phyloP scores from a whole-genome alignment of 2,797 vertebrate species.

The Siniperca scherzeri region DNA sequence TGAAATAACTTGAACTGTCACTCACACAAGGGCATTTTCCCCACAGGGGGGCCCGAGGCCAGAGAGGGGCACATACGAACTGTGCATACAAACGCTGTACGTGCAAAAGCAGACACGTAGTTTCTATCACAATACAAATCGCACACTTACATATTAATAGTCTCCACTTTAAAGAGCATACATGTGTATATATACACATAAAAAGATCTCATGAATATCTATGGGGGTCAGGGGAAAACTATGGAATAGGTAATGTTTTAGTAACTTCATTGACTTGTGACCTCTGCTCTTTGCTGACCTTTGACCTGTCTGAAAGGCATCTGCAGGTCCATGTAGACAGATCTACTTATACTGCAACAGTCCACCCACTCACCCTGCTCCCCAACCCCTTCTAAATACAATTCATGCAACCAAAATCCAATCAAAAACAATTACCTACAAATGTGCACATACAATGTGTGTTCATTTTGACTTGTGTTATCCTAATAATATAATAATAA shows the following conservation, averaged over 20 bases:
- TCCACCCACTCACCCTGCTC: conserved; percentile 29
- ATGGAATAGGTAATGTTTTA: conserved; percentile 3
- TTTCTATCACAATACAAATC: conserved; percentile 24
- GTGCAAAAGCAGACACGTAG: conserved; percentile 13
- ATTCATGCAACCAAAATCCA: not conserved
- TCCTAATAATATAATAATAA: too few species aligned
- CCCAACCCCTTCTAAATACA: not conserved
- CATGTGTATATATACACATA: not conserved
- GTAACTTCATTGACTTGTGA: conserved; percentile 21
- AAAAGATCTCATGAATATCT: conserved; percentile 36
- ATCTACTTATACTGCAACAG: conserved; percentile 38
- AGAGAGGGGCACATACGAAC: conserved; percentile 22
- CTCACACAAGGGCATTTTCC: conserved; percentile 57
- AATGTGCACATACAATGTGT: not conserved
- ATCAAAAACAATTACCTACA: not conserved
- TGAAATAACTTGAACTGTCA: conserved; percentile 80
- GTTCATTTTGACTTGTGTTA: conserved; percentile 8
- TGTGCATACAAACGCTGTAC: conserved; percentile 31
- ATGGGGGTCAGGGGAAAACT: not conserved
- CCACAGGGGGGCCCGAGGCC: conserved; percentile 33
- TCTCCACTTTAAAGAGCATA: not conserved
- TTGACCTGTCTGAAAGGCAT: conserved; percentile 39
- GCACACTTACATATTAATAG: conserved; percentile 20
- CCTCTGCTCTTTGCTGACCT: conserved; percentile 43
- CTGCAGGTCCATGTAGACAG: conserved; percentile 33